Base-by-base conservation (phyloP, 1,140 invertebrate genomes). In the Drosophila seguyi region DNA sequence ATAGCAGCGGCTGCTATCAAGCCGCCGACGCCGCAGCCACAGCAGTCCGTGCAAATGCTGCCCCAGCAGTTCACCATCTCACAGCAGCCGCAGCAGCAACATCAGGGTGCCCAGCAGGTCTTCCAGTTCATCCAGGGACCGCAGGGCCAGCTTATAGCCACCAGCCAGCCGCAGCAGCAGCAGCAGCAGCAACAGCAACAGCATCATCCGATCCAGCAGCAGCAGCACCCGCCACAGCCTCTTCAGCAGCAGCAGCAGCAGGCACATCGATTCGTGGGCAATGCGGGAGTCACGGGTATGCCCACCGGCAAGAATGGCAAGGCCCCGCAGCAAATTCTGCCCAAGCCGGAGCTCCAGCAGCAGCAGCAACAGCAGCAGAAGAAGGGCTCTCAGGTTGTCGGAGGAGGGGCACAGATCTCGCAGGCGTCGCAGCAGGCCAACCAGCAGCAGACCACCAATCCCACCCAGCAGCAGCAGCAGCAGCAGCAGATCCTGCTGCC, bases 61-160 rank as follows among this genome's bases (percentile, higher is more conserved):
- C 91, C 79, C 39, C 91, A 92, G 71, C 91, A 92, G 66, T 92
- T 92, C 31, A 91, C 91, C 41, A 92, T 92, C 27, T 80, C 78
- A 31, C 75, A 76, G 55, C 75, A 81, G 61, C 90, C 85, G 62
- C 77, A 82, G 52, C 80, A 82, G 36, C 86, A 81, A 67, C 68
- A 66, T 62, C 45, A 41, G 36, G 52, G 52, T 10, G 42, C 75
- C 13, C 90, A 91, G 66, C 91, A 92, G 71, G 88, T 92, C 50
- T 92, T 90, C 76, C 91, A 92, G 74, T 91, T 92, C 48, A 92
- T 92, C 45, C 91, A 92, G 73, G 91, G 91, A 14, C 91, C 91
- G 42, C 91, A 92, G 67, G 91, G 91, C 36, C 91, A 92, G 75
- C 75, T 92, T 4, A 92, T 92, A 62, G 91, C 91, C 39, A 88